phyloP scores from a whole-genome alignment of 2,113 vertebrate genomes.

The Coryphaenoides rupestris region DNA sequence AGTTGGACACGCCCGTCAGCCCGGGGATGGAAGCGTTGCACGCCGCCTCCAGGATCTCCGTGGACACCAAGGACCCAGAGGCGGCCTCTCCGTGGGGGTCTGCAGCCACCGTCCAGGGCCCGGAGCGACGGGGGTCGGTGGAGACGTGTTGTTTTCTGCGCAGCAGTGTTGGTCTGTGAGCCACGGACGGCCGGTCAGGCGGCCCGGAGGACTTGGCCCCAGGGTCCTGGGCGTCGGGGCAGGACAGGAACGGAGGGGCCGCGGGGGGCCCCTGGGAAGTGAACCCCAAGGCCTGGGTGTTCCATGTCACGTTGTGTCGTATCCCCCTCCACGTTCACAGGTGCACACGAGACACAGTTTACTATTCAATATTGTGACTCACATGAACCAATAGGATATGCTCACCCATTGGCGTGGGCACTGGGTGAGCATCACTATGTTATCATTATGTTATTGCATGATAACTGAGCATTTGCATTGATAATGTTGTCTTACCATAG shows the following conservation, averaged over 20 bases:
- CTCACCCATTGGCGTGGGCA: too few species aligned
- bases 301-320: slow-evolving; percentile 84
- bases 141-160: too few species aligned
- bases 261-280: slow-evolving; percentile 69
- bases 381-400: too few species aligned
- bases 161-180: too few species aligned
- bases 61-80: slow-evolving; percentile 31
- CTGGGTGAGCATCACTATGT: not conserved
- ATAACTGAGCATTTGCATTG: not conserved
- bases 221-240: slow-evolving; percentile 52
- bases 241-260: slow-evolving; percentile 76
- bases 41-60: slow-evolving; percentile 78
- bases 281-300: slow-evolving; percentile 77
- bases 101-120: not conserved
- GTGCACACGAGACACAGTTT: not conserved
- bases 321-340: slow-evolving; percentile 75
- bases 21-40: slow-evolving; percentile 77
- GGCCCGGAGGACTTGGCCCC: too few species aligned
- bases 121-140: not conserved
- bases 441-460: not conserved
- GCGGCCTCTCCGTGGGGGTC: slow-evolving; percentile 30
- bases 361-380: not conserved
- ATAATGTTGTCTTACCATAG: slow-evolving; percentile 76
- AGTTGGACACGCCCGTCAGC: slow-evolving; percentile 81
- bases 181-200: too few species aligned